Conservation (phyloP, 2,888 invertebrate species). For the Coecobrya sp. region DNA sequence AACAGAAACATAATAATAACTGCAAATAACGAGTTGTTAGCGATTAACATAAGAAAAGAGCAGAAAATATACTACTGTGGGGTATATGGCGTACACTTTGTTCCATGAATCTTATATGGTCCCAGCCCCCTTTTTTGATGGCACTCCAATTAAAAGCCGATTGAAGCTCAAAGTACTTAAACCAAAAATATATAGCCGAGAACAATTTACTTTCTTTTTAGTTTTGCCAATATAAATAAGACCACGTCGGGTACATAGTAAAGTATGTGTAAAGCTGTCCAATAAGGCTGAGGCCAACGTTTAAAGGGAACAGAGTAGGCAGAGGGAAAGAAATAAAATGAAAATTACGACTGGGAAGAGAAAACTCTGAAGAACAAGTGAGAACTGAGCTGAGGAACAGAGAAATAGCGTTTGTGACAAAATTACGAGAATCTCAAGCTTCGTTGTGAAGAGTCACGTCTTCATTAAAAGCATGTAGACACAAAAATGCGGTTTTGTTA, state of each 20-base stretch:
- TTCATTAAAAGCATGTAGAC: slow-evolving; percentile 51
- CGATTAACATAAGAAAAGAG: neutral
- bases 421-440: slow-evolving; percentile 52
- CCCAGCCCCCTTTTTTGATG: slow-evolving; percentile 25
- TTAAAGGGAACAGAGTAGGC: neutral
- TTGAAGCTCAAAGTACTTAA: slow-evolving; percentile 51
- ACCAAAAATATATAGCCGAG: slow-evolving; percentile 19
- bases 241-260: neutral
- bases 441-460: slow-evolving; percentile 58
- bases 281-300: neutral
- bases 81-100: too few species aligned
- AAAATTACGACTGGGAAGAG: slow-evolving; percentile 44
- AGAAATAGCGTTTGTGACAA: slow-evolving; percentile 42
- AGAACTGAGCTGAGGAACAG: slow-evolving; percentile 24
- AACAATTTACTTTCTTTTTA: slow-evolving; percentile 30
- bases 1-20: neutral
- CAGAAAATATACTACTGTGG: too few species aligned
- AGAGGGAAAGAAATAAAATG: slow-evolving; percentile 31
- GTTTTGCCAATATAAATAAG: neutral
- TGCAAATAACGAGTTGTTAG: neutral
- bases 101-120: slow-evolving; percentile 10
- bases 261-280: neutral
- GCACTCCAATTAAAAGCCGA: slow-evolving; percentile 63
- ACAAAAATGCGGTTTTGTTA: slow-evolving; percentile 42
- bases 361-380: slow-evolving; percentile 8